These are phyloP conservation scores for Mellivora capensis DNA, from an alignment of 2,113 vertebrate species.

Conservation along the genomic window DNA sequence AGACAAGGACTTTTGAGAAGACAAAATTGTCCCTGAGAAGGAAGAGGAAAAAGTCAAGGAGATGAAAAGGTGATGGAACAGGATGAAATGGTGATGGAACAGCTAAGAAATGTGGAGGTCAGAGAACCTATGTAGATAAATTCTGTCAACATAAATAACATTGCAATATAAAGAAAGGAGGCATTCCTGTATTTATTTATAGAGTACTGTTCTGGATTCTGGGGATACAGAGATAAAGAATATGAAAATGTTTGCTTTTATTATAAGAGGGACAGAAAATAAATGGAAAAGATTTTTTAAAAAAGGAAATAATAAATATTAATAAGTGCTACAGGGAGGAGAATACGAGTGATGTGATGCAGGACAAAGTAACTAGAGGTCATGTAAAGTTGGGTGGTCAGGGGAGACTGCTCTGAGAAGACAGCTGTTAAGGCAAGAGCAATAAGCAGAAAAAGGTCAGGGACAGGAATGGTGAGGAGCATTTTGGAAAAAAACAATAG, in stretches of 20 bases:
- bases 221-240: background rate
- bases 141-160: background rate
- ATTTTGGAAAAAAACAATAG: background rate
- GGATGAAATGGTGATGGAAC: background rate
- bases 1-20: background rate
- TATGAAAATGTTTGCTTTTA: background rate
- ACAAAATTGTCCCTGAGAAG: background rate
- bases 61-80: background rate
- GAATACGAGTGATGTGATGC: background rate
- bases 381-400: background rate
- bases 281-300: background rate
- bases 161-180: background rate
- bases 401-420: background rate
- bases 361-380: background rate
- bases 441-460: background rate
- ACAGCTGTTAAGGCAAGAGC: background rate
- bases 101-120: background rate
- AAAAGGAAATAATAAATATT: background rate
- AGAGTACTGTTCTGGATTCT: background rate
- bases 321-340: background rate
- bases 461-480: background rate
- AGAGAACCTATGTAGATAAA: background rate
- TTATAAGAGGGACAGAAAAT: background rate
- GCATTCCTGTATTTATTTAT: background rate
- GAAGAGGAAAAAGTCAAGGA: background rate